Percentiles rank a stretch among this genome's conserved stretches.
Conservation (phyloP, 2,113 vertebrate genomes). For the Ellobius talpinus region DNA sequence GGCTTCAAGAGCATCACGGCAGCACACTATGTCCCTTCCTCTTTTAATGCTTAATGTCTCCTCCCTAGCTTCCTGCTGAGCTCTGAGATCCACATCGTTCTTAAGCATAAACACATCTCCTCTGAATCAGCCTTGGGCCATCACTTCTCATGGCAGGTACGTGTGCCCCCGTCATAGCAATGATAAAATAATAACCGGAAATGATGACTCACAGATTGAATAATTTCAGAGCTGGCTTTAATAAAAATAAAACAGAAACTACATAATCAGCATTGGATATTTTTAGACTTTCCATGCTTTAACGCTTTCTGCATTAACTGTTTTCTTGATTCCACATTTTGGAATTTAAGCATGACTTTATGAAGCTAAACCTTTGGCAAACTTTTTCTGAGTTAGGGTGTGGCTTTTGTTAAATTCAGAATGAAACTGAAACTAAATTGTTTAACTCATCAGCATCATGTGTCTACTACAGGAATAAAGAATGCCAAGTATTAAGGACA, state of each 20-base stretch:
- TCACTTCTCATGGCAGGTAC: slow-evolving; percentile 73
- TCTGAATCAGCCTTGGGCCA: background rate
- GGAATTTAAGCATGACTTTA: background rate
- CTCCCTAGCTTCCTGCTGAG: background rate
- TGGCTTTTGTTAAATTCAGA: background rate
- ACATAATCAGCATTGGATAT: background rate
- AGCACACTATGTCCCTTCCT: background rate
- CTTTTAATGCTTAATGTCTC: background rate
- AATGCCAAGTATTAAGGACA: background rate
- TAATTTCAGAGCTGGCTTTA: background rate
- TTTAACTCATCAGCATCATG: background rate
- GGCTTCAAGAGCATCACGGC: background rate
- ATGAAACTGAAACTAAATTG: background rate
- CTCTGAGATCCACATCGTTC: background rate
- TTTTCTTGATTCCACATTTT: slow-evolving; percentile 4
- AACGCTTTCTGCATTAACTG: background rate
- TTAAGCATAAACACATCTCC: background rate
- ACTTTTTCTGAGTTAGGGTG: background rate
- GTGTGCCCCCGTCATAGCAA: background rate
- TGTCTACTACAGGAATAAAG: background rate
- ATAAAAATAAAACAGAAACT: background rate
- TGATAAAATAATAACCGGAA: background rate
- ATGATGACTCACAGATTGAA: background rate
- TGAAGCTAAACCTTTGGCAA: background rate
- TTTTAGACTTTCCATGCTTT: background rate